Conservation (phyloP, 2,888 invertebrate species). For the Xanthia icteritia region DNA sequence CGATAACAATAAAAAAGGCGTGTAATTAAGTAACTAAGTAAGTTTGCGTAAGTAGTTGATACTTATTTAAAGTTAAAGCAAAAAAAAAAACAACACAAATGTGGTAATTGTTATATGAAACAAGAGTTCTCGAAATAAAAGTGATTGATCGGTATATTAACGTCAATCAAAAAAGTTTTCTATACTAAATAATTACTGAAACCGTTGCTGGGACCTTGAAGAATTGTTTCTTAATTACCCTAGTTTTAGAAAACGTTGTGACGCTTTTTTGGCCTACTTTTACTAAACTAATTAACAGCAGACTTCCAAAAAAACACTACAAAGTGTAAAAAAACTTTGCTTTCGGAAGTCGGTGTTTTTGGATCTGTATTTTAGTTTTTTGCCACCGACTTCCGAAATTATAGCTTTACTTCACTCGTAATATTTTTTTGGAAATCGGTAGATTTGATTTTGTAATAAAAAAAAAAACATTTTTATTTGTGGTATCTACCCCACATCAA, state of each 20-base stretch:
- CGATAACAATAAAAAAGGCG: background rate
- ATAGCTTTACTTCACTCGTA: no score
- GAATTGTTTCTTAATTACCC: constrained; percentile 21
- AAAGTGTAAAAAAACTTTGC: no score
- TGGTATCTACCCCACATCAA: no score
- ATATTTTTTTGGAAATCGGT: no score
- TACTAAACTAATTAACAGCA: background rate
- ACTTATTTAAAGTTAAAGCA: background rate
- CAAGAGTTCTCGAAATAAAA: background rate
- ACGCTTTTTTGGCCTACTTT: background rate
- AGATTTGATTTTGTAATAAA: no score
- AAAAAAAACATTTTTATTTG: no score
- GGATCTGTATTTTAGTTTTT: no score
- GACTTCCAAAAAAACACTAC: no score
- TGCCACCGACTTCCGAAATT: no score
- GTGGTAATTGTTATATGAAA: background rate
- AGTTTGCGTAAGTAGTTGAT: background rate
- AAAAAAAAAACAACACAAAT: no score
- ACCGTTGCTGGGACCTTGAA: constrained; percentile 5
- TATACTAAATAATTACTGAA: constrained; percentile 11
- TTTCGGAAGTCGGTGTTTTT: no score
- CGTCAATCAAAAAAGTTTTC: constrained; percentile 23
- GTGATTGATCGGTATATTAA: constrained; percentile 44
- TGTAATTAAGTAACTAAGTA: background rate
- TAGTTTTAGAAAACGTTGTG: background rate